Evolutionary conservation across 1,140 invertebrate species (phyloP).

Genomic region (Xylocopa sonorina): DNA sequence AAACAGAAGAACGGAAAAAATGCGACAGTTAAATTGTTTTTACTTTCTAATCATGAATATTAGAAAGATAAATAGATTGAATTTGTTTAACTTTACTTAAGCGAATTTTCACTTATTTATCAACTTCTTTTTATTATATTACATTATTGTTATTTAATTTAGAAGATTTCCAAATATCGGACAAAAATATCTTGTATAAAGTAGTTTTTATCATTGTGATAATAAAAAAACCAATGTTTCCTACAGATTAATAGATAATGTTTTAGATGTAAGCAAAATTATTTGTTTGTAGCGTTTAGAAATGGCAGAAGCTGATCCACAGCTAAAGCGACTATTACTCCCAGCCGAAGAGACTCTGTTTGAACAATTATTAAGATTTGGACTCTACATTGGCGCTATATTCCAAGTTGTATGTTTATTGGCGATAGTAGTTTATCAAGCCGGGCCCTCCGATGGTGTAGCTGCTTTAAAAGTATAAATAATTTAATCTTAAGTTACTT

Average conservation of each 20-base stretch:
- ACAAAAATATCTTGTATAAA: no score
- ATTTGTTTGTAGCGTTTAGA: slow-evolving; percentile 37
- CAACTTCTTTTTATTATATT: no score
- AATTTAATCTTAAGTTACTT: slow-evolving; percentile 67
- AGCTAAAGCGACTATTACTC: slow-evolving; percentile 77
- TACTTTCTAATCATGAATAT: background rate
- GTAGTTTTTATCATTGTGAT: no score
- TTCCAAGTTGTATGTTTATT: slow-evolving; percentile 80
- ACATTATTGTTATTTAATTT: no score
- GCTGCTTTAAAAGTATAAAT: slow-evolving; percentile 75
- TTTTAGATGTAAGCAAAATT: slow-evolving; percentile 1
- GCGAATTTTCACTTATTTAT: background rate
- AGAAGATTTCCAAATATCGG: no score
- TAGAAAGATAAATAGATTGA: slow-evolving; percentile 24
- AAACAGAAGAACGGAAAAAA: background rate
- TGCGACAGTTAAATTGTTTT: background rate
- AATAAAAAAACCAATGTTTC: no score
- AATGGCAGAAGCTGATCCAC: slow-evolving; percentile 77
- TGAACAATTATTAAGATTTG: slow-evolving; percentile 78
- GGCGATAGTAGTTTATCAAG: slow-evolving; percentile 78
- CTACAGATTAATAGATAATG: background rate
- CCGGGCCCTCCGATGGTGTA: slow-evolving; percentile 76
- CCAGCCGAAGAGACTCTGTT: slow-evolving; percentile 79
- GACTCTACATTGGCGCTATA: slow-evolving; percentile 79
- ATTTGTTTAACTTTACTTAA: background rate